phyloP scores from a whole-genome alignment of 2,113 vertebrate species.

The Cygnus buccinator region DNA sequence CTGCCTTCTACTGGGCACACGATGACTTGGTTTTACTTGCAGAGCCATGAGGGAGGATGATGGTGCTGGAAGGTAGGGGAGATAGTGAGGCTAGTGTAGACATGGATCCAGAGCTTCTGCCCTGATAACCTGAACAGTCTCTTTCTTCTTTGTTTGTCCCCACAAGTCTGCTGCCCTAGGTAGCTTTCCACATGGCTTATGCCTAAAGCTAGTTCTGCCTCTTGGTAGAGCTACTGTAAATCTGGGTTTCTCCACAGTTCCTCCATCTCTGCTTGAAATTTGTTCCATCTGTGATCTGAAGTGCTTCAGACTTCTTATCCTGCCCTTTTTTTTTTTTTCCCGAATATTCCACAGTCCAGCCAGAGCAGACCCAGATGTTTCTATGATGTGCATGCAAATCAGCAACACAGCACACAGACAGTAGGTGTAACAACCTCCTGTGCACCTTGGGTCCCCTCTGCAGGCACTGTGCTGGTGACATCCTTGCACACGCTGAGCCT shows the following conservation, averaged over 20 bases:
- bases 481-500: fast-evolving
- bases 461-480: fast-evolving
- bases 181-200: background rate
- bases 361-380: background rate
- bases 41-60: background rate
- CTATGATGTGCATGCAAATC: background rate
- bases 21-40: background rate
- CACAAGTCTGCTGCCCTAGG: background rate
- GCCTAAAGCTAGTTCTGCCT: background rate
- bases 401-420: fast-evolving
- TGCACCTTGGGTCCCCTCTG: background rate
- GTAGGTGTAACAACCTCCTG: background rate
- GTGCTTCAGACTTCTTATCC: background rate
- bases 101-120: background rate
- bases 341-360: background rate
- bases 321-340: background rate
- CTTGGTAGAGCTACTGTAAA: background rate
- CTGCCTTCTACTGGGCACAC: background rate
- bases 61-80: background rate
- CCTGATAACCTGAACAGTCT: background rate
- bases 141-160: background rate
- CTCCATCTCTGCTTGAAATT: background rate
- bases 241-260: background rate
- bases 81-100: background rate
- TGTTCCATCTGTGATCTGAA: background rate